Percentiles rank a stretch among this genome's conserved stretches.
These are phyloP conservation scores for Peromyscus maniculatus DNA, from an alignment of 2,113 vertebrate species.

Conservation along the genomic window DNA sequence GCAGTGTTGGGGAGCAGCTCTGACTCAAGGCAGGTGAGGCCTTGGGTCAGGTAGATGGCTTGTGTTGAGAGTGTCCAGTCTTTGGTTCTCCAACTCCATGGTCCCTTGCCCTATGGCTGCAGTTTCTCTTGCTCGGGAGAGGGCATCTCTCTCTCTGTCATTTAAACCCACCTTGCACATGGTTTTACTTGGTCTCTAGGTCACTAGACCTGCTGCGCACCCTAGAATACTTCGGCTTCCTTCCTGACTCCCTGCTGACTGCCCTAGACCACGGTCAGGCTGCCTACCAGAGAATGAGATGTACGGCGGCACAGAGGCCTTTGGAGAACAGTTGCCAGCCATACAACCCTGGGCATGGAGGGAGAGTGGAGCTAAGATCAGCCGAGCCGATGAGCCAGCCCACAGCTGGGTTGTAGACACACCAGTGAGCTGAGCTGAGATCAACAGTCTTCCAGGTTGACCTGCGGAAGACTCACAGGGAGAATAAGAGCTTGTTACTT, in stretches of 20 bases:
- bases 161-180: neutral
- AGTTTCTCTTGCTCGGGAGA: neutral
- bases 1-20: neutral
- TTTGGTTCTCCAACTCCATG: neutral
- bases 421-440: constrained; percentile 25
- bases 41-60: neutral
- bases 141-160: neutral
- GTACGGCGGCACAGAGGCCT: neutral
- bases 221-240: constrained; percentile 7
- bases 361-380: constrained; percentile 10
- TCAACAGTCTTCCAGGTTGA: constrained; percentile 35
- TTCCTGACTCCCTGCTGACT: neutral
- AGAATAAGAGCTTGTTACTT: constrained; percentile 44
- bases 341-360: neutral
- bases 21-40: neutral
- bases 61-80: neutral
- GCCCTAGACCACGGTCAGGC: neutral
- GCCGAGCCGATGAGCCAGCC: constrained; percentile 38
- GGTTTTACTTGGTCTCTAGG: neutral
- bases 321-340: constrained; percentile 18
- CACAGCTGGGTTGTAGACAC: constrained; percentile 46
- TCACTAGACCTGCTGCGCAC: neutral
- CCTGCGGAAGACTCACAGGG: constrained; percentile 23
- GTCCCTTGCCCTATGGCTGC: neutral
- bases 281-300: neutral